phyloP scores from a whole-genome alignment of 2,113 vertebrate species.

The Paramormyrops kingsleyae region DNA sequence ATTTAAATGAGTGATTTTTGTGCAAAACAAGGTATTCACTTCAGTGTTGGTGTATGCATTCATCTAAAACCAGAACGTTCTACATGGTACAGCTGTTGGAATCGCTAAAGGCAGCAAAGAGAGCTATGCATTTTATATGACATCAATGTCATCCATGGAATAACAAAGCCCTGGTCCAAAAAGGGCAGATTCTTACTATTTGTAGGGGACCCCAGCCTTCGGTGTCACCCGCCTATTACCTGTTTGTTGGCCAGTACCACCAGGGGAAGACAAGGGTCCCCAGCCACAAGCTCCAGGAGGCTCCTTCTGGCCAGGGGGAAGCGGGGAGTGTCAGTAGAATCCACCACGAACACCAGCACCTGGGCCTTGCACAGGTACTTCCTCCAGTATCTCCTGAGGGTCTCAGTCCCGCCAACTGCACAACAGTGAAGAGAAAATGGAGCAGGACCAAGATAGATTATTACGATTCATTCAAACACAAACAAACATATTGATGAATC shows the following conservation, averaged over 20 bases:
- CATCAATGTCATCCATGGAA: background rate
- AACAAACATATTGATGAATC: background rate
- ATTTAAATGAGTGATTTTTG: background rate
- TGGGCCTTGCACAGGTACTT: conserved; percentile 70
- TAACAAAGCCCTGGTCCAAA: background rate
- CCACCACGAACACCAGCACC: conserved; percentile 82
- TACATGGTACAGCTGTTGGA: background rate
- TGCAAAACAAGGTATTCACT: background rate
- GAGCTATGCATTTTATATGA: background rate
- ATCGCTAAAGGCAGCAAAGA: background rate
- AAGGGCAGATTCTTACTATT: background rate
- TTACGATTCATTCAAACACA: background rate
- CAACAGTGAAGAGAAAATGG: background rate
- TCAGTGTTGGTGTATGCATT: background rate
- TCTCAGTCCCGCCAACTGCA: conserved; percentile 79
- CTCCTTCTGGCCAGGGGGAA: conserved; percentile 73
- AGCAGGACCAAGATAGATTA: background rate
- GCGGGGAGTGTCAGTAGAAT: conserved; percentile 67
- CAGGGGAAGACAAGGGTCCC: conserved; percentile 68
- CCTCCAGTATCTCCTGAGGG: conserved; percentile 74
- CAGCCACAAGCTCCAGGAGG: conserved; percentile 70
- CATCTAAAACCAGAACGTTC: background rate
- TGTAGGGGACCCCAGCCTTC: background rate
- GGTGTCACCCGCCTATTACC: conserved; percentile 57
- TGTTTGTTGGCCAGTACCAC: conserved; percentile 93